A percentile compares a stretch with the other conserved stretches of the same genome.
These are phyloP conservation scores for Tokudaia tokunoshimensis DNA, from an alignment of 2,797 vertebrate genomes.

Conservation along the genomic window DNA sequence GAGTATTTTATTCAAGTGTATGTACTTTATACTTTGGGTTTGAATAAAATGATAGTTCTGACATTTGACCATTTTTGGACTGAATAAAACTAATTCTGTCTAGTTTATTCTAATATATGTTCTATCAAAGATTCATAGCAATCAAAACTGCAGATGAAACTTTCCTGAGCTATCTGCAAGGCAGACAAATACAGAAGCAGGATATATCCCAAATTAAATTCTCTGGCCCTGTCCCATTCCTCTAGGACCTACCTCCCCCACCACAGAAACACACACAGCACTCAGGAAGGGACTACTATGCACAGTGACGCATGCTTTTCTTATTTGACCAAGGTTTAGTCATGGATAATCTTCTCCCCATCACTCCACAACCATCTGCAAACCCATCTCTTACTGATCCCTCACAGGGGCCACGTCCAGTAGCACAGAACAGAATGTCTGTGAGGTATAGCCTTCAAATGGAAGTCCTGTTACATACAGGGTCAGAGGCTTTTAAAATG, in stretches of 20 bases:
- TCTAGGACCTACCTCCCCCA: neutral
- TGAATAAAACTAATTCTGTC: slow-evolving; percentile 1
- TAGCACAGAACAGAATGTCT: neutral
- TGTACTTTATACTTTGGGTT: neutral
- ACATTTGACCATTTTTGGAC: neutral
- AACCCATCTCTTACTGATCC: neutral
- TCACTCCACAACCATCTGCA: neutral
- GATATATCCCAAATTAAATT: neutral
- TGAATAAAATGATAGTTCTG: slow-evolving; percentile 8
- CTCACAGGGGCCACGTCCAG: neutral
- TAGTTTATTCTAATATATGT: neutral
- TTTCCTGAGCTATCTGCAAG: neutral
- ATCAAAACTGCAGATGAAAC: neutral
- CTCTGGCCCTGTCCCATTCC: neutral
- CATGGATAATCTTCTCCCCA: neutral
- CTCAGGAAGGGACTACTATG: neutral
- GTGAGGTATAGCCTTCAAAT: neutral
- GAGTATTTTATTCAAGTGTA: neutral
- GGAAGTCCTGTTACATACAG: neutral
- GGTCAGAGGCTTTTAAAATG: neutral
- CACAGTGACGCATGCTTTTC: neutral
- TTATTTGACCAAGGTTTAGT: neutral
- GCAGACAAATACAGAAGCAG: neutral
- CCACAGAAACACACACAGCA: neutral
- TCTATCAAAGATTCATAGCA: neutral